Evolutionary conservation across 1,140 invertebrate genomes (phyloP).

Genomic region (Pseudobourletiella spinata): DNA sequence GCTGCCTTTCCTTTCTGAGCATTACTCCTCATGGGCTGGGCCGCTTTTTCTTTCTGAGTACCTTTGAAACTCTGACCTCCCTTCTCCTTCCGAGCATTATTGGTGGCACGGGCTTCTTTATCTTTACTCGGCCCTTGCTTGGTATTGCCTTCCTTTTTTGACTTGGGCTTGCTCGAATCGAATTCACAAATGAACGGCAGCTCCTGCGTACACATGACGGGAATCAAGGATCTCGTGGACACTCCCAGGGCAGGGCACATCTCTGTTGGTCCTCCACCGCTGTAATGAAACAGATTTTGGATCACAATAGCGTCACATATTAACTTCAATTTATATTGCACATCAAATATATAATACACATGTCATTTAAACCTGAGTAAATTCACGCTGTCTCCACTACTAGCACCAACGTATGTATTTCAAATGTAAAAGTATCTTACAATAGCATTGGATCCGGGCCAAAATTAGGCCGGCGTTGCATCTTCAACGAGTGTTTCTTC

Average conservation of each 20-base stretch:
- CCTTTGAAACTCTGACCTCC: not conserved
- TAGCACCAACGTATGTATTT: too few species aligned
- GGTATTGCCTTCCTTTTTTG: not conserved
- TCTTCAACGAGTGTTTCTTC: slow-evolving; percentile 32
- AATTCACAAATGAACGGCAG: slow-evolving; percentile 35
- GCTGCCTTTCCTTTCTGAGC: slow-evolving; percentile 7
- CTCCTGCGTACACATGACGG: slow-evolving; percentile 18
- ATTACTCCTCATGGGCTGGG: too few species aligned
- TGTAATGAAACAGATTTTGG: too few species aligned
- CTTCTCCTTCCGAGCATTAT: slow-evolving; percentile 2
- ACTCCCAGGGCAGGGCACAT: slow-evolving; percentile 30
- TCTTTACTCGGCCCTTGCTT: slow-evolving; percentile 8
- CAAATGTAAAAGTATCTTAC: too few species aligned
- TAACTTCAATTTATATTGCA: not conserved
- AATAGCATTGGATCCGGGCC: slow-evolving; percentile 4
- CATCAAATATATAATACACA: slow-evolving; percentile 6
- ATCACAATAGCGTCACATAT: slow-evolving; percentile 3
- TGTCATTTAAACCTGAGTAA: too few species aligned
- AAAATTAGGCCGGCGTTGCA: slow-evolving; percentile 13
- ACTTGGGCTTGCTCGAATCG: slow-evolving; percentile 7
- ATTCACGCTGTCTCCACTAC: too few species aligned
- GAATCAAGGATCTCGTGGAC: slow-evolving; percentile 22
- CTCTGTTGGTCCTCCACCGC: slow-evolving; percentile 28
- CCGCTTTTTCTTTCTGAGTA: too few species aligned
- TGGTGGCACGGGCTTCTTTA: slow-evolving; percentile 1